These are phyloP conservation scores for Steromphala cineraria DNA, from an alignment of 2,888 invertebrate genomes.

Conservation along the genomic window DNA sequence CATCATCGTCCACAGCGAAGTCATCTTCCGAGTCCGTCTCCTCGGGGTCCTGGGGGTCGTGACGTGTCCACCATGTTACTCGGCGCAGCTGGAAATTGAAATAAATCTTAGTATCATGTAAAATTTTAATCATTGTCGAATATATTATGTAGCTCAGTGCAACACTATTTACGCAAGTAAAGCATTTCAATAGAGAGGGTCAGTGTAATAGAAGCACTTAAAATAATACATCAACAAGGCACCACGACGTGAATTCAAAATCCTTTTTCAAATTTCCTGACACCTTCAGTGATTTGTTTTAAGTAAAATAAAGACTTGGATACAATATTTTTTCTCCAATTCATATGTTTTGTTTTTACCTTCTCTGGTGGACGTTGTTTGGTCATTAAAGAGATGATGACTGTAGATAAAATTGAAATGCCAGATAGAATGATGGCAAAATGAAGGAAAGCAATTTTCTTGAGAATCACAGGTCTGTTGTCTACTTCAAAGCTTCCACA, in stretches of 20 bases:
- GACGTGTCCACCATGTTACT: constrained; percentile 70
- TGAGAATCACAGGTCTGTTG: constrained; percentile 51
- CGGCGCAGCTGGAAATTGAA: constrained; percentile 51
- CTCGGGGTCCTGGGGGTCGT: constrained; percentile 54
- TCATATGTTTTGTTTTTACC: constrained; percentile 34
- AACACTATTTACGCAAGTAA: no score
- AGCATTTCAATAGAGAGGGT: no score
- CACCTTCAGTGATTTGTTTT: no score
- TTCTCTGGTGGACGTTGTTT: constrained; percentile 54
- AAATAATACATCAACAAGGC: no score
- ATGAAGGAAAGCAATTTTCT: constrained; percentile 68
- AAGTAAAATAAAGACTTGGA: no score
- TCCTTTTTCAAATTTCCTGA: no score
- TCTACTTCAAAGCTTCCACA: constrained; percentile 73
- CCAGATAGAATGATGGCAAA: constrained; percentile 67
- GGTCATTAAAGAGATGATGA: constrained; percentile 60
- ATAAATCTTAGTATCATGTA: no score
- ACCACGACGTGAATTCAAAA: no score
- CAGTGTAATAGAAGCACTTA: no score
- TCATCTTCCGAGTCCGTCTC: constrained; percentile 46
- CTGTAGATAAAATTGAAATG: constrained; percentile 56
- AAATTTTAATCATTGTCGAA: no score
- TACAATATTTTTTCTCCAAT: no score
- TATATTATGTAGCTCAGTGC: no score
- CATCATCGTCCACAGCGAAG: constrained; percentile 46